These are phyloP conservation scores for Nesometra sesokonis DNA, from an alignment of 35 echinoderm and acorn worm genomes.

Conservation along the genomic window DNA sequence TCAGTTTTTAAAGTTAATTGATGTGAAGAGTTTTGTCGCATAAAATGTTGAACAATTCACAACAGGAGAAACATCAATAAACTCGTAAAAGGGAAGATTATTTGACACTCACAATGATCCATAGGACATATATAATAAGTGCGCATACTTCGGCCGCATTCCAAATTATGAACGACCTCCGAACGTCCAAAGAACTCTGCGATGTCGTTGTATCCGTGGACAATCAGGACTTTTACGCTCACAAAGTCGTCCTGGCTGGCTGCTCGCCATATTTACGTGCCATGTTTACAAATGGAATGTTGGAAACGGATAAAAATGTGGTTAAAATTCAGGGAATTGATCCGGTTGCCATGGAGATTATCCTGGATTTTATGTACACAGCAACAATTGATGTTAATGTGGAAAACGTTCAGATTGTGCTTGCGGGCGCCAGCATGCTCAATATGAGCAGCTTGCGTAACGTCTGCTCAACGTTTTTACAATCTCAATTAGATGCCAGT, in stretches of 20 bases:
- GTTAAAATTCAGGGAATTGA: slow-evolving; percentile 94
- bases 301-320: slow-evolving; percentile 70
- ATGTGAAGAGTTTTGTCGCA: too few relatives aligned
- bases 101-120: not conserved
- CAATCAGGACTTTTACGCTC: slow-evolving; percentile 75
- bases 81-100: not conserved
- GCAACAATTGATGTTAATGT: slow-evolving; percentile 90
- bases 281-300: slow-evolving; percentile 99
- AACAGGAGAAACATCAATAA: too few relatives aligned
- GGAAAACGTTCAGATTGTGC: slow-evolving; percentile 95
- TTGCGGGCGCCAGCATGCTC: slow-evolving; percentile 91
- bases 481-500: slow-evolving; percentile 85
- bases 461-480: slow-evolving; percentile 92
- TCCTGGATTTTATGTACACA: slow-evolving; percentile 96
- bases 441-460: slow-evolving; percentile 86
- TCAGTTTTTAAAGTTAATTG: too few relatives aligned
- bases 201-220: slow-evolving; percentile 79
- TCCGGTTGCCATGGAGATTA: slow-evolving; percentile 95
- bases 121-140: not conserved
- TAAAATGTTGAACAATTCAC: too few relatives aligned
- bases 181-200: slow-evolving; percentile 69
- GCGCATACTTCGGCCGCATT: not conserved
- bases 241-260: slow-evolving; percentile 79
- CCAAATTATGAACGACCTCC: slow-evolving; percentile 88
- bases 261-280: slow-evolving; percentile 93